phyloP scores from a whole-genome alignment of 2,113 vertebrate genomes.

The Sylvietta virens region DNA sequence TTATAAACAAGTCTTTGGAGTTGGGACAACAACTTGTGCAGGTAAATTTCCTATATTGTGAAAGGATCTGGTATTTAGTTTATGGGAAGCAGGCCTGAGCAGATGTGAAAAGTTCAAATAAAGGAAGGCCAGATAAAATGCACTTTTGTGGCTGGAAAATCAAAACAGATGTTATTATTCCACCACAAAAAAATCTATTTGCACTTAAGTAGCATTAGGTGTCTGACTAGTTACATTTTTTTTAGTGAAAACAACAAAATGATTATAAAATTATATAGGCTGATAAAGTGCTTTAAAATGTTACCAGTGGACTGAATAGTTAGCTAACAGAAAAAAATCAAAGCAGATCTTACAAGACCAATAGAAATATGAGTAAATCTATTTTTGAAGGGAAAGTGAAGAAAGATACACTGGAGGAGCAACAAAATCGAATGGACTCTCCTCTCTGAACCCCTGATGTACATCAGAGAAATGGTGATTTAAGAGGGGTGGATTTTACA shows the following conservation, averaged over 20 bases:
- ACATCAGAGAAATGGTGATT: not conserved
- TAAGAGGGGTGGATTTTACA: not conserved
- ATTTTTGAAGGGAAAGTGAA: not conserved
- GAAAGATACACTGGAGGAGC: not conserved
- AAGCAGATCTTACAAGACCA: not conserved
- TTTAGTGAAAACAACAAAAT: conserved; percentile 61
- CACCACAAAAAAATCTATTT: conserved; percentile 71
- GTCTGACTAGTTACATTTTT: conserved; percentile 63
- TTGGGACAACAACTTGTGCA: conserved; percentile 62
- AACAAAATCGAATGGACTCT: fast-evolving
- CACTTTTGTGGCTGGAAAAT: conserved; percentile 76
- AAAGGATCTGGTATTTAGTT: conserved; percentile 75
- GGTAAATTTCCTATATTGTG: conserved; percentile 75
- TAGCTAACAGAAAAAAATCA: not conserved
- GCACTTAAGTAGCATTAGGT: conserved; percentile 73
- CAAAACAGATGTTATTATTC: conserved; percentile 83
- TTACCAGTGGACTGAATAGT: not conserved
- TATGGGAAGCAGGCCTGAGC: conserved; percentile 76
- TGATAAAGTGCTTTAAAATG: conserved; percentile 29
- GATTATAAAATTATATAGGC: conserved; percentile 54
- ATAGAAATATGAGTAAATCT: not conserved
- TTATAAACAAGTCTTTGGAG: conserved; percentile 69
- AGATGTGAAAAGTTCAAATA: conserved; percentile 84
- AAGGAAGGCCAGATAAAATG: conserved; percentile 81
- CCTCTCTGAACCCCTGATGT: not conserved